phyloP scores from a whole-genome alignment of 2,113 vertebrate genomes.

The Plotosus lineatus region DNA sequence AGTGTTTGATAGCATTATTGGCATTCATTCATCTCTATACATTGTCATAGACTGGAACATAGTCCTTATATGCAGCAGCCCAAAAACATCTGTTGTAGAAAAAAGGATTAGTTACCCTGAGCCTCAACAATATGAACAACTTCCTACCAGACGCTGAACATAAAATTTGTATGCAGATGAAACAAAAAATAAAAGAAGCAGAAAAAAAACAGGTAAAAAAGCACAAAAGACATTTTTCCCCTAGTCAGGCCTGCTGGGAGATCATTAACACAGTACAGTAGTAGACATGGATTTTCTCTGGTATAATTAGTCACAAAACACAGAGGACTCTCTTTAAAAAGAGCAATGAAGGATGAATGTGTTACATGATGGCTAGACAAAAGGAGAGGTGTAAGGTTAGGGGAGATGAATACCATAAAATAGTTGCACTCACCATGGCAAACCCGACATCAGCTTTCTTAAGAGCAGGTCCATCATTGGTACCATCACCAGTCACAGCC shows the following conservation, averaged over 20 bases:
- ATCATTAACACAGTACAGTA: not conserved
- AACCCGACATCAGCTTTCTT: constrained; percentile 93
- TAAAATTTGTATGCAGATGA: not conserved
- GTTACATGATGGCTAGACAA: not conserved
- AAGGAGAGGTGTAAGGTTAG: not conserved
- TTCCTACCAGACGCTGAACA: not conserved
- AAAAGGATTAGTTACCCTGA: too few species aligned
- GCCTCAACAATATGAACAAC: not conserved
- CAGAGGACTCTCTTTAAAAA: not conserved
- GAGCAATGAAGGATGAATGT: not conserved
- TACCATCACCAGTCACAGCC: constrained; percentile 90
- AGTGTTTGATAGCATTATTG: not conserved
- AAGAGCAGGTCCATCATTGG: constrained; percentile 87
- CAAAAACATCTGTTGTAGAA: not conserved
- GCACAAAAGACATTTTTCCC: not conserved
- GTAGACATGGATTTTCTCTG: not conserved
- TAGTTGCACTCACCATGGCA: constrained; percentile 80
- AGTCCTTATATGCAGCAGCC: not conserved
- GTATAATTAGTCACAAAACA: constrained; percentile 13
- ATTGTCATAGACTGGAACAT: not conserved
- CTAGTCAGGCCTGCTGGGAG: not conserved
- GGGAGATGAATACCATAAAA: constrained; percentile 24
- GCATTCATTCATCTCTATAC: not conserved
- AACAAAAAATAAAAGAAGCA: not conserved
- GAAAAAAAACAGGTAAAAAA: not conserved